Evolutionary conservation across 1,140 invertebrate genomes (phyloP).

Genomic region (Brachionus asplanchnoidis): DNA sequence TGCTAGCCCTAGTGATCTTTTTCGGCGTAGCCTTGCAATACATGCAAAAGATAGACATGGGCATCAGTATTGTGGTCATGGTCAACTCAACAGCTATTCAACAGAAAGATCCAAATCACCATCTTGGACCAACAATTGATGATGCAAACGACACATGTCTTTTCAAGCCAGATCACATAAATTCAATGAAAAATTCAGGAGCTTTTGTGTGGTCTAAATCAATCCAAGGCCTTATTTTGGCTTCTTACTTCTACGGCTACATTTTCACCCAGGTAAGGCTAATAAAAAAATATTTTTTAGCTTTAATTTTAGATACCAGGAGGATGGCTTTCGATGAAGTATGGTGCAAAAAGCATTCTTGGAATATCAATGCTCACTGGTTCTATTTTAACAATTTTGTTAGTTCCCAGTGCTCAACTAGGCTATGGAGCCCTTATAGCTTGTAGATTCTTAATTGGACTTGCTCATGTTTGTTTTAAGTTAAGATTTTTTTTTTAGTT

Average conservation of each 20-base stretch:
- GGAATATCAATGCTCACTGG: constrained; percentile 43
- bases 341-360: constrained; percentile 54
- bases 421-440: neutral
- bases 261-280: constrained; percentile 52
- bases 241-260: constrained; percentile 58
- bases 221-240: constrained; percentile 52
- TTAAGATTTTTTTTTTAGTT: neutral
- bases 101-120: neutral
- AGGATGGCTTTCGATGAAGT: constrained; percentile 52
- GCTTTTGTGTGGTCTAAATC: constrained; percentile 53
- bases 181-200: constrained; percentile 47
- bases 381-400: constrained; percentile 7
- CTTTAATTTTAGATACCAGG: constrained; percentile 42
- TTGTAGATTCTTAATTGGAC: constrained; percentile 23
- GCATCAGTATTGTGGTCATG: constrained; percentile 27
- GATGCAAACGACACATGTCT: constrained; percentile 25
- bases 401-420: neutral
- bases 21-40: constrained; percentile 31
- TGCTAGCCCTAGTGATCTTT: constrained; percentile 28
- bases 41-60: constrained; percentile 37
- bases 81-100: constrained; percentile 19
- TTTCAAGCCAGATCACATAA: neutral
- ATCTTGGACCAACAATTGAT: neutral
- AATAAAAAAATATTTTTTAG: too few species aligned
- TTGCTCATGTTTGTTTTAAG: neutral